These are phyloP conservation scores for Parascotia fuliginaria DNA, from an alignment of 2,888 invertebrate species.

Conservation along the genomic window DNA sequence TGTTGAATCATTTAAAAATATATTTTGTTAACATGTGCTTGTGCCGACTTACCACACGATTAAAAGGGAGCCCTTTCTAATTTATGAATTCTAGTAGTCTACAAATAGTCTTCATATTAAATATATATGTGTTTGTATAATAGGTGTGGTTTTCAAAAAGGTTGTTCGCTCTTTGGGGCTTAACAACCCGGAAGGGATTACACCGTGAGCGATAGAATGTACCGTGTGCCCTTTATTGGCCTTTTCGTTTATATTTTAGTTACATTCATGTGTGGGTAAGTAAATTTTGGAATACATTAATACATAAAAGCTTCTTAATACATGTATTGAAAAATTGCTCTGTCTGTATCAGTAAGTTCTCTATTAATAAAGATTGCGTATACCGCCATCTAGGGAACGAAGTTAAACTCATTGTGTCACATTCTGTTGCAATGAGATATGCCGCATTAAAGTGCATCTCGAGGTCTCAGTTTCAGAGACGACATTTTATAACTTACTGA, in stretches of 20 bases:
- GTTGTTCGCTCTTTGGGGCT: conserved; percentile 35
- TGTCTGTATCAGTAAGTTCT: conserved; percentile 13
- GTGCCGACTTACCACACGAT: conserved; percentile 17
- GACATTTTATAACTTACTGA: conserved; percentile 27
- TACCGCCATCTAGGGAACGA: conserved; percentile 64
- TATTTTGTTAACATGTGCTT: conserved; percentile 14
- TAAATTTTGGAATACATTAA: conserved; percentile 4
- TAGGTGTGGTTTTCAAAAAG: conserved; percentile 47
- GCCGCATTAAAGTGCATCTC: conserved; percentile 47
- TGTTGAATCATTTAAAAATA: conserved; percentile 10
- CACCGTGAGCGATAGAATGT: conserved; percentile 37
- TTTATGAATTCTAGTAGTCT: conserved; percentile 32
- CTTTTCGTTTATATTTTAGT: conserved; percentile 19
- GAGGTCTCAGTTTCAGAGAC: conserved; percentile 33
- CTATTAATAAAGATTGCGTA: conserved; percentile 33
- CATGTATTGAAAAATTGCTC: no score
- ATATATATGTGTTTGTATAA: conserved; percentile 38
- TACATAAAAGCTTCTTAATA: no score
- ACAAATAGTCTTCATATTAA: conserved; percentile 30
- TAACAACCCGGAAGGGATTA: conserved; percentile 44
- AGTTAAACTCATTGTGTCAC: conserved; percentile 52
- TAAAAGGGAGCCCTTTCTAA: conserved; percentile 32
- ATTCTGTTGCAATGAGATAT: conserved; percentile 48
- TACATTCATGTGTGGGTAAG: conserved; percentile 6
- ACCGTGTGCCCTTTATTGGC: conserved; percentile 24